Conservation (phyloP, 2,113 vertebrate genomes). For the Cepphus grylle region DNA sequence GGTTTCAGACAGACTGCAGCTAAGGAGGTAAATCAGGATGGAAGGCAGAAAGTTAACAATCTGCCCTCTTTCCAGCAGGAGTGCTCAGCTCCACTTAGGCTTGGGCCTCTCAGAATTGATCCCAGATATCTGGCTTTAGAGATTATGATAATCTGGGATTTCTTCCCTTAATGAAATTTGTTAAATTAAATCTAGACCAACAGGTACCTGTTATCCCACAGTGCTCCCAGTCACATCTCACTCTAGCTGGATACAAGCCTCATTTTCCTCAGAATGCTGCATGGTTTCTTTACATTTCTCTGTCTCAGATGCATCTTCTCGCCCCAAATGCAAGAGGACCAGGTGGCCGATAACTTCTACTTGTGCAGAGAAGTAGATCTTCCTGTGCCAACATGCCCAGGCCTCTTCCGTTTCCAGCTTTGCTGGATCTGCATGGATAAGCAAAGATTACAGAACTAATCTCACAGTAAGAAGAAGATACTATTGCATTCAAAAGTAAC, state of each 20-base stretch:
- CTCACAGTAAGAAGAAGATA: not conserved
- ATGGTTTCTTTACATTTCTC: not conserved
- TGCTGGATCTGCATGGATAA: not conserved
- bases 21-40: not conserved
- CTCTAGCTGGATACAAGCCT: not conserved
- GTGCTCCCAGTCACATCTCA: not conserved
- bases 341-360: fast-evolving
- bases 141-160: not conserved
- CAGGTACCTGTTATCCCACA: not conserved
- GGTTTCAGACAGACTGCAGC: not conserved
- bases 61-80: not conserved
- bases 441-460: not conserved
- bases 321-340: not conserved
- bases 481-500: not conserved
- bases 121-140: not conserved
- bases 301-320: not conserved
- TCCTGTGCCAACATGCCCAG: fast-evolving
- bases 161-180: not conserved
- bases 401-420: not conserved
- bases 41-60: not conserved
- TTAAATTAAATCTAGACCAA: not conserved
- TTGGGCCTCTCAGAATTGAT: not conserved
- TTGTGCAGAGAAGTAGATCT: not conserved
- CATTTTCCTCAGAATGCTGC: not conserved
- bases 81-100: not conserved